Evolutionary conservation across 23 tunicate species (phyloP).

Genomic region (Ascidia mentula): DNA sequence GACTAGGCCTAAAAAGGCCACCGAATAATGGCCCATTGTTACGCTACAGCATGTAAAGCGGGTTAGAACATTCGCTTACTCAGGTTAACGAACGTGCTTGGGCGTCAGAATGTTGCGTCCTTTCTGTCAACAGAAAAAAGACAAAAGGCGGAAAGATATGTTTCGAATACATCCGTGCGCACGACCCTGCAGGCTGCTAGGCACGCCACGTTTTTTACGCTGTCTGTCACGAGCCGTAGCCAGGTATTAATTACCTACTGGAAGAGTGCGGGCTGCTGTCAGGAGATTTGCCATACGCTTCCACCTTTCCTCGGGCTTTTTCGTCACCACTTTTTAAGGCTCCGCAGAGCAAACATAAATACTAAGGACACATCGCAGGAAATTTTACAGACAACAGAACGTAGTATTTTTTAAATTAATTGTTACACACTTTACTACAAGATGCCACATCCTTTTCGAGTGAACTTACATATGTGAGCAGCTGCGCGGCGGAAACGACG

Average conservation of each 20-base stretch:
- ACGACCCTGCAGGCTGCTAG: not conserved
- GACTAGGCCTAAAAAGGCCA: not conserved
- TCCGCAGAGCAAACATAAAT: no score
- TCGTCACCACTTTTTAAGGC: no score
- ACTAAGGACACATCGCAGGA: no score
- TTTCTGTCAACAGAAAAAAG: slow-evolving; percentile 11
- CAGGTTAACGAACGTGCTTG: not conserved
- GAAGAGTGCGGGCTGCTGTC: no score
- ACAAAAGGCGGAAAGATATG: slow-evolving; percentile 12
- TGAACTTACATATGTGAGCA: no score
- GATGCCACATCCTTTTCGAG: no score
- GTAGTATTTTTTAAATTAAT: no score
- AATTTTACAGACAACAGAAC: no score
- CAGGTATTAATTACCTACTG: not conserved
- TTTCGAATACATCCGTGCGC: slow-evolving; percentile 11
- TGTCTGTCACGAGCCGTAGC: not conserved
- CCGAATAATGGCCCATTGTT: not conserved
- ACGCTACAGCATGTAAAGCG: not conserved
- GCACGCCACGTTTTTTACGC: slow-evolving; percentile 8
- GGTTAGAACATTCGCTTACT: not conserved
- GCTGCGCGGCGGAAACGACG: no score
- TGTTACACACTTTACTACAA: no score
- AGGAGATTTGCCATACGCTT: no score
- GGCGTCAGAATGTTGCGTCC: not conserved
- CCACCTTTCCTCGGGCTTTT: no score